phyloP scores from a whole-genome alignment of 2,797 vertebrate species.

The Acipenser transmontanus region DNA sequence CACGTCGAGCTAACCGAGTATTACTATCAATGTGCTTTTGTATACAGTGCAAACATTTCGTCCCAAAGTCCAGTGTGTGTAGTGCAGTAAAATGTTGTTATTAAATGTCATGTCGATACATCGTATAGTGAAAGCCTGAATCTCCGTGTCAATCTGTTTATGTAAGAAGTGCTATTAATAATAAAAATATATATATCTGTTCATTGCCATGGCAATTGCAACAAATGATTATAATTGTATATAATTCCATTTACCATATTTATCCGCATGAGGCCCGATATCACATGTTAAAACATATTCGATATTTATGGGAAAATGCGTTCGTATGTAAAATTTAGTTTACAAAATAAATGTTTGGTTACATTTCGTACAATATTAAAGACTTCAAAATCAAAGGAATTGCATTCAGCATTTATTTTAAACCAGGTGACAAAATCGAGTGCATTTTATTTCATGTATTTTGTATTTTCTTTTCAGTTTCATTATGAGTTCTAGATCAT shows the following conservation, averaged over 20 bases:
- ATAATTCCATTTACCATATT: constrained; percentile 98
- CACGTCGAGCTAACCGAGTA: constrained; percentile 96
- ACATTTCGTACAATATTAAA: constrained; percentile 99
- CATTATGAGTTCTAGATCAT: constrained; percentile 42
- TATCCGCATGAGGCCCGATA: constrained; percentile 97
- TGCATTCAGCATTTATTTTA: constrained; percentile 80
- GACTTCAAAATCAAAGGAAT: constrained; percentile 82
- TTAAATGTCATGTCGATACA: constrained; percentile 98
- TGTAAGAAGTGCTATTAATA: constrained; percentile 97
- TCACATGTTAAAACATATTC: constrained; percentile 96
- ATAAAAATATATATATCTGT: constrained; percentile 82
- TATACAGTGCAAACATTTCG: constrained; percentile 98
- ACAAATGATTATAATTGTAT: constrained; percentile 87
- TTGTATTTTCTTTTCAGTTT: constrained; percentile 13
- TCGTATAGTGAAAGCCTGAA: constrained; percentile 99
- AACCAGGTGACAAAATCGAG: constrained; percentile 27
- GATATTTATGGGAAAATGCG: constrained; percentile 99
- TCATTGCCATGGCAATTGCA: constrained; percentile 91
- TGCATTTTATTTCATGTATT: constrained; percentile 15
- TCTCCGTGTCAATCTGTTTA: constrained; percentile 99
- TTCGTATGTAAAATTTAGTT: constrained; percentile 99
- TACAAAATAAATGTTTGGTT: constrained; percentile 98
- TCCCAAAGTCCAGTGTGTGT: constrained; percentile 98
- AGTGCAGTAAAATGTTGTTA: constrained; percentile 98
- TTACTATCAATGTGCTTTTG: constrained; percentile 99